Evolutionary conservation across 2,113 vertebrate species (phyloP).

Genomic region (Oceanodroma tethys): DNA sequence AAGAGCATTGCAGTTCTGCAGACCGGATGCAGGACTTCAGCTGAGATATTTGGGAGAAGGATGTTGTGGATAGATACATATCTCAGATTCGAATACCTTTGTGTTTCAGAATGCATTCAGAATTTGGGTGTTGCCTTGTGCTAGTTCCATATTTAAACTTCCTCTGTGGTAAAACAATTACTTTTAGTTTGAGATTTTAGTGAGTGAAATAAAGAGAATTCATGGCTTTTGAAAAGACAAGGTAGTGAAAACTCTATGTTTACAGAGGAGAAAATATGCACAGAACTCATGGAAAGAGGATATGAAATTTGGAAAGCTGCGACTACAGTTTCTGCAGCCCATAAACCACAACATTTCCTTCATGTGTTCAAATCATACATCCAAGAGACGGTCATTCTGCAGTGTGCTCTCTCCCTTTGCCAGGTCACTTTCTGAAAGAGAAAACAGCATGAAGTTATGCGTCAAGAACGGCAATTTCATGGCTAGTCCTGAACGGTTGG

Average conservation of each 20-base stretch:
- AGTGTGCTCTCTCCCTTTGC: neutral
- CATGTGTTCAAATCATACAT: neutral
- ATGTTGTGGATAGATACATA: neutral
- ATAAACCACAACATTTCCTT: neutral
- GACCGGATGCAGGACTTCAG: constrained; percentile 1
- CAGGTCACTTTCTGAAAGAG: neutral
- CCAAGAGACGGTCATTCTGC: neutral
- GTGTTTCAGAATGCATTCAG: constrained; percentile 21
- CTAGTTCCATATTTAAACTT: constrained; percentile 24
- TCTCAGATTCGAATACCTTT: neutral
- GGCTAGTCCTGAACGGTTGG: neutral
- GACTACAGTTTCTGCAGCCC: neutral
- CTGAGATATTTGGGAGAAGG: neutral
- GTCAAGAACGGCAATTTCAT: neutral
- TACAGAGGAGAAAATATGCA: neutral
- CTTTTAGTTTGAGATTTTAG: neutral
- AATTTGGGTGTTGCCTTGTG: neutral
- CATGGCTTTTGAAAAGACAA: neutral
- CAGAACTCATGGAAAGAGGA: neutral
- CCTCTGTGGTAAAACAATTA: constrained; percentile 17
- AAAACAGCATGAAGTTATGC: neutral
- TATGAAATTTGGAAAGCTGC: neutral
- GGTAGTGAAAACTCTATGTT: neutral
- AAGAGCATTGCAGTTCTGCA: neutral
- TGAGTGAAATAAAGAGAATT: neutral